These are phyloP conservation scores for Chloebia gouldiae DNA, from an alignment of 2,113 vertebrate genomes.

Conservation along the genomic window DNA sequence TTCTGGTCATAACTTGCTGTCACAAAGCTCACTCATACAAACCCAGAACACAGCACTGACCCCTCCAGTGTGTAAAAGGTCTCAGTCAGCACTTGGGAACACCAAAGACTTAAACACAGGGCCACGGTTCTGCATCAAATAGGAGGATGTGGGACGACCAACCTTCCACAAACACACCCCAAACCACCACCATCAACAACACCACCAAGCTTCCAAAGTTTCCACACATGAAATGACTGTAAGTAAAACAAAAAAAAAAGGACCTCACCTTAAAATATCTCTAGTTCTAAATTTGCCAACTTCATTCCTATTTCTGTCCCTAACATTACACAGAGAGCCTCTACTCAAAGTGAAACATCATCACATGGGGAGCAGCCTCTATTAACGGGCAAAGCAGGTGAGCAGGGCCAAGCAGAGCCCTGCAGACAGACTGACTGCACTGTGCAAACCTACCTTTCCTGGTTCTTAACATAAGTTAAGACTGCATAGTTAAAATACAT, in stretches of 20 bases:
- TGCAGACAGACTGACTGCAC: background rate
- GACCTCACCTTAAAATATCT: background rate
- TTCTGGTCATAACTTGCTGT: background rate
- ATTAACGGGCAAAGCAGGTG: background rate
- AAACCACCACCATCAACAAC: background rate
- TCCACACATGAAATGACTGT: background rate
- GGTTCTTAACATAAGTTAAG: background rate
- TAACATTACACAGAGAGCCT: background rate
- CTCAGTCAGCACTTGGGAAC: background rate
- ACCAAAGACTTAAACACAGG: background rate
- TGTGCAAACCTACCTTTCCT: background rate
- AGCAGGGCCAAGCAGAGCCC: background rate
- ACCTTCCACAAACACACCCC: background rate
- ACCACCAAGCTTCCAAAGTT: background rate
- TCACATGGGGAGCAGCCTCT: background rate
- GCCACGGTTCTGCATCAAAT: background rate
- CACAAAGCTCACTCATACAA: background rate
- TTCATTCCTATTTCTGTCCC: background rate
- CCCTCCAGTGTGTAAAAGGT: fast-evolving
- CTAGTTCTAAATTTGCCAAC: background rate
- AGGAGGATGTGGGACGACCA: background rate
- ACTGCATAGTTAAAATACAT: background rate
- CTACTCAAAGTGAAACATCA: fast-evolving
- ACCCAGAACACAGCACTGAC: background rate
- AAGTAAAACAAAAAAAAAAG: background rate